Evolutionary conservation across 1,140 invertebrate genomes (phyloP), one percentile per base, ranked within the genome.

Genomic region (Diuraphis noxia): DNA sequence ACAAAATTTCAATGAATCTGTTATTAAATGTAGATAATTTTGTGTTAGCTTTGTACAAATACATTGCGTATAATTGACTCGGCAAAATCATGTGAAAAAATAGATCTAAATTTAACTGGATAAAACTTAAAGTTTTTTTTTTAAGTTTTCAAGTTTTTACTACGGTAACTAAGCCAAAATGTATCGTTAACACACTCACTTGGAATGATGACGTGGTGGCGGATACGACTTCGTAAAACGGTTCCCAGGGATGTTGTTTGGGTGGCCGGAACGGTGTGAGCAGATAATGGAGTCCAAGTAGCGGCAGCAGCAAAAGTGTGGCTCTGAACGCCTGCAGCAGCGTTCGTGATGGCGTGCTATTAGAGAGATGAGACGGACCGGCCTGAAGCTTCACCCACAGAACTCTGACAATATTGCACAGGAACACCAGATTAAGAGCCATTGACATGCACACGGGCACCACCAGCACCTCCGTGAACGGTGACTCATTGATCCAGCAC

Each of bases 331-430:
- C 97, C 94, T 97, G 96, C 36, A 96, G 93, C 56, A 96, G 96
- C 0, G 96, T 96, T 40, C 91, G 43, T 40, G 92, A 93, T 9
- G 92, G 92, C 17, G 93, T 94, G 34, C 93, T 94, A 95, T 96
- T 84, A 95, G 96, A 92, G 95, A 95, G 56, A 95, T 94, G 92
- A 93, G 94, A 96, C 93, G 94, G 96, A 40, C 94, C 95, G 93
- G 96, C 96, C 93, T 96, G 95, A 88, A 99, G 94, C 94, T 99
- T 99, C 13, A 96, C 96, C 52, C 98, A 95, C n/a, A 99, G 95
- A 8, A 99, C 97, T 90, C 98, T 95, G 84, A 99, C 96, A 93
- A 99, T 99, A 94, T 99, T 99, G 94, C 97, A 96, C 56, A 99
- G 95, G 94, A 99, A 99, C 89, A 97, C 94, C 38, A 98, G 94